These are phyloP conservation scores for Dicrostonyx torquatus DNA, from an alignment of 2,797 vertebrate genomes.

Conservation along the genomic window DNA sequence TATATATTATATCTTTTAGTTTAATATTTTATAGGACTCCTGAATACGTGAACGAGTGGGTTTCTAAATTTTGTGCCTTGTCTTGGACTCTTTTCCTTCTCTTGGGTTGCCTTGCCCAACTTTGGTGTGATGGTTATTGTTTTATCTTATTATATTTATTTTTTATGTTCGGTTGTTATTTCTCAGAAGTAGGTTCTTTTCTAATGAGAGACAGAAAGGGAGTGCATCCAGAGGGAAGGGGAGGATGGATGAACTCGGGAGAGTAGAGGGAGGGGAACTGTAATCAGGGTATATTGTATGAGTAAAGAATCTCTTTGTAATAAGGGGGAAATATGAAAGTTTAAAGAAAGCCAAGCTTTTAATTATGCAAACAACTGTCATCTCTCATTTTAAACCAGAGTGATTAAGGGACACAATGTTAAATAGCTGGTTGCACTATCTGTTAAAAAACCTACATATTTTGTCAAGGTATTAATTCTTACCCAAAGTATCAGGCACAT, in stretches of 20 bases:
- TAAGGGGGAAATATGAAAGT: background rate
- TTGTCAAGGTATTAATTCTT: background rate
- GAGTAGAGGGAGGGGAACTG: background rate
- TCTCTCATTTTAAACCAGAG: conserved; percentile 21
- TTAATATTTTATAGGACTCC: background rate
- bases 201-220: background rate
- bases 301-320: background rate
- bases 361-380: conserved; percentile 38
- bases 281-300: background rate
- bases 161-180: background rate
- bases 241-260: background rate
- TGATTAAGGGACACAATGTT: conserved; percentile 4
- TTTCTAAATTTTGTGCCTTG: background rate
- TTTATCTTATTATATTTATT: background rate
- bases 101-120: background rate
- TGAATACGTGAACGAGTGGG: background rate
- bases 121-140: background rate
- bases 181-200: background rate
- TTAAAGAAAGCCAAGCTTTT: background rate
- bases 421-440: background rate
- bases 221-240: background rate
- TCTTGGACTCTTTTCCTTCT: background rate
- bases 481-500: background rate
- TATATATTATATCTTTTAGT: background rate
- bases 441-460: conserved; percentile 1